Conservation (phyloP, 2,797 vertebrate species). For the Dromococcyx pavoninus region DNA sequence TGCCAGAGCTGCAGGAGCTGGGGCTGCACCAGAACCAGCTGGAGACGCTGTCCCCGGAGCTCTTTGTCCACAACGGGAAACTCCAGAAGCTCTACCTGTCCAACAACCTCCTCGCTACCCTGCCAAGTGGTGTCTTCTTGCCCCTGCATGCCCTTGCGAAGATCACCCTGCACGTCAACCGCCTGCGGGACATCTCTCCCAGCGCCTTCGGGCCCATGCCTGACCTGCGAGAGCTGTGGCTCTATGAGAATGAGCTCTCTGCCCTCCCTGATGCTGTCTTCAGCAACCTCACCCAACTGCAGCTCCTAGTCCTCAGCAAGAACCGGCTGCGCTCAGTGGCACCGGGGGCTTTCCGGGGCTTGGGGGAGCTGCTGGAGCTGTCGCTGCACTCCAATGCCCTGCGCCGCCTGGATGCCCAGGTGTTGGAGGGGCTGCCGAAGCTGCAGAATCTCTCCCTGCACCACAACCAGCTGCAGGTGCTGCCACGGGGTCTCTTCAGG, state of each 20-base stretch:
- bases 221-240: constrained; percentile 84
- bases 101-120: constrained; percentile 81
- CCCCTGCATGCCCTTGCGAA: constrained; percentile 79
- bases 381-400: constrained; percentile 89
- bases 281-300: constrained; percentile 82
- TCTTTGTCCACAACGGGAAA: constrained; percentile 82
- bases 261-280: constrained; percentile 81
- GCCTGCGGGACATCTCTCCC: constrained; percentile 78
- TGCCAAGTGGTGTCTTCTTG: constrained; percentile 85
- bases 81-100: constrained; percentile 89
- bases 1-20: constrained; percentile 83
- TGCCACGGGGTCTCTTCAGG: constrained; percentile 80
- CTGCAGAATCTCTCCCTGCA: constrained; percentile 90
- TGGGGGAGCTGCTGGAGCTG: constrained; percentile 83
- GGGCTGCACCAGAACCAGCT: constrained; percentile 88
- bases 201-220: constrained; percentile 85
- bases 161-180: constrained; percentile 87
- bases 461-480: constrained; percentile 81
- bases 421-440: constrained; percentile 79
- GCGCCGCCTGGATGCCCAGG: constrained; percentile 74
- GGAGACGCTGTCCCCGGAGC: constrained; percentile 73
- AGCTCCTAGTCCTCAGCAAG: constrained; percentile 86
- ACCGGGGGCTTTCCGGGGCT: constrained; percentile 80
- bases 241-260: constrained; percentile 88
- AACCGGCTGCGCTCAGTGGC: constrained; percentile 84